Evolutionary conservation across 2,888 invertebrate species (phyloP).

Genomic region (Philaethria dido): DNA sequence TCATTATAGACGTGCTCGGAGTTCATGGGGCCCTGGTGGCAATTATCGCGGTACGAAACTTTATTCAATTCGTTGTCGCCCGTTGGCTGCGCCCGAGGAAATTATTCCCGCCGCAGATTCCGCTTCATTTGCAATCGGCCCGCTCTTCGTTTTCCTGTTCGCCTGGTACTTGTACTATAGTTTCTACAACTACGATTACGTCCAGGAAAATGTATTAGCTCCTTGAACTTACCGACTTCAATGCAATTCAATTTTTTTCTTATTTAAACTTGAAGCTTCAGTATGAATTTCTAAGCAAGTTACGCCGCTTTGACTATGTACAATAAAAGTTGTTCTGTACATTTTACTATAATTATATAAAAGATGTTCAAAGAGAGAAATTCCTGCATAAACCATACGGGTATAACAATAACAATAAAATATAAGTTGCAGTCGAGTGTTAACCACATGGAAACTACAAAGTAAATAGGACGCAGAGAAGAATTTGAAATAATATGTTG

Average conservation of each 20-base stretch:
- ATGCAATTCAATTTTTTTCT: not conserved
- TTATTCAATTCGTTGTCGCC: conserved; percentile 68
- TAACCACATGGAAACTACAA: conserved; percentile 50
- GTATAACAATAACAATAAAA: conserved; percentile 32
- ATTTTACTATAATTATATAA: not conserved
- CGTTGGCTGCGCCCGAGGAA: conserved; percentile 55
- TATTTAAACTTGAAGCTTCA: not conserved
- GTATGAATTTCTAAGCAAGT: conserved; percentile 1
- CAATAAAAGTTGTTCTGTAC: not conserved
- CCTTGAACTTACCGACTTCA: conserved; percentile 9
- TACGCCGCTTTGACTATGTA: not conserved
- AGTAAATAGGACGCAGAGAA: conserved; percentile 51
- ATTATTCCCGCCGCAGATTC: conserved; percentile 63
- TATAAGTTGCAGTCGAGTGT: conserved; percentile 46
- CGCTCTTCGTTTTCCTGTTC: conserved; percentile 49
- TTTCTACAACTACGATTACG: conserved; percentile 11
- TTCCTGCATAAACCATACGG: conserved; percentile 17
- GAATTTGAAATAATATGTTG: conserved; percentile 56
- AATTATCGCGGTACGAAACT: conserved; percentile 75
- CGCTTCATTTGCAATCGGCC: conserved; percentile 59
- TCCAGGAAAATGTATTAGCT: conserved; percentile 12
- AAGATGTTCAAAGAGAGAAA: conserved; percentile 10
- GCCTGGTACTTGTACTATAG: conserved; percentile 47
- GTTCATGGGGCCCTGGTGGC: conserved; percentile 64
- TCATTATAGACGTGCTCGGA: conserved; percentile 75